Percentiles rank a stretch among this genome's conserved stretches.
These are phyloP conservation scores for Pseudopipra pipra DNA, from an alignment of 2,113 vertebrate species.

Conservation along the genomic window DNA sequence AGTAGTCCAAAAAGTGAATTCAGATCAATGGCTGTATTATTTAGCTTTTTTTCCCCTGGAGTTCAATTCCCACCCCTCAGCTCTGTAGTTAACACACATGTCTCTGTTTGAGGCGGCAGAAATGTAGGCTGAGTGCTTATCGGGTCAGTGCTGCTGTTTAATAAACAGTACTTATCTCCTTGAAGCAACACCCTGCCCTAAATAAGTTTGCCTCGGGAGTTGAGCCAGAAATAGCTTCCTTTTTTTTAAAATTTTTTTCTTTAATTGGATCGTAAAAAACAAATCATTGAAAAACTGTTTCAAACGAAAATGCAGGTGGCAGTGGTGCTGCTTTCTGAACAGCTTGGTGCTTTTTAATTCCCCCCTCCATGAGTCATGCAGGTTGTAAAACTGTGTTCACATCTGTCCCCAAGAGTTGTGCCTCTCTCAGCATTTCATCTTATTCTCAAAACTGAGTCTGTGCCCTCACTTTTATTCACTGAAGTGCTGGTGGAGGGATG, in stretches of 20 bases:
- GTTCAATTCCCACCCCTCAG: not conserved
- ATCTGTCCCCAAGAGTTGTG: not conserved
- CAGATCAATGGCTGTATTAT: not conserved
- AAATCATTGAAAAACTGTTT: not conserved
- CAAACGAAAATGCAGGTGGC: not conserved
- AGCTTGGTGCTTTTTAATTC: not conserved
- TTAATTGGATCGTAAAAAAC: not conserved
- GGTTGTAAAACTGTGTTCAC: not conserved
- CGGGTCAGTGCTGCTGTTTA: not conserved
- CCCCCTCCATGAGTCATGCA: not conserved
- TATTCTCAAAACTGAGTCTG: not conserved
- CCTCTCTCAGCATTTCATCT: not conserved
- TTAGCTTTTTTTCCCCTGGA: not conserved
- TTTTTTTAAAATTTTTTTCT: not conserved
- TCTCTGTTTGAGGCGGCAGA: not conserved
- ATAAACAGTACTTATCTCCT: slow-evolving; percentile 56
- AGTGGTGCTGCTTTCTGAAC: not conserved
- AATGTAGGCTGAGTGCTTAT: slow-evolving; percentile 18
- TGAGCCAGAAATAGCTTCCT: slow-evolving; percentile 12
- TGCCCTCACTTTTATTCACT: not conserved
- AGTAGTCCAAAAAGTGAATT: not conserved
- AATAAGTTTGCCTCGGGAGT: slow-evolving; percentile 5
- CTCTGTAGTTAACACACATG: not conserved
- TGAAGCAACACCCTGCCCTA: slow-evolving; percentile 42
- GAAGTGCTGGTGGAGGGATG: not conserved